Percentiles rank a stretch among this genome's conserved stretches.
Evolutionary conservation across 92 coral and sea anemone genomes (phyloP).

Genomic region (Plumapathes pennacea): DNA sequence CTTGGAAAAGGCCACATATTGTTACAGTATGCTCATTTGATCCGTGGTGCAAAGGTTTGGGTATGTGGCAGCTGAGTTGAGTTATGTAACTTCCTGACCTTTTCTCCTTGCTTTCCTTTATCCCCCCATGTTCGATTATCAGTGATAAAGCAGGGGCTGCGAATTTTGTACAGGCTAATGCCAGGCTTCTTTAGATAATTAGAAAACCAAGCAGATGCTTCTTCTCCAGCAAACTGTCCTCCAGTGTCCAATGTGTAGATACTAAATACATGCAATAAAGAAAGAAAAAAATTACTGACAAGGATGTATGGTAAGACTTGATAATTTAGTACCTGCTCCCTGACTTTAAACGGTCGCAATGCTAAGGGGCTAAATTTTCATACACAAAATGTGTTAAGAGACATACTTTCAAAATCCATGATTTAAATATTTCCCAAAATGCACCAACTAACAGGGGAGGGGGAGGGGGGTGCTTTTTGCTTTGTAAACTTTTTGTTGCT

Average conservation of each 20-base stretch:
- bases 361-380: too few species aligned
- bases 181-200: constrained; percentile 66
- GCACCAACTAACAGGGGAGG: too few species aligned
- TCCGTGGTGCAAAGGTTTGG: too few species aligned
- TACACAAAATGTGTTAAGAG: too few species aligned
- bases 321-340: too few species aligned
- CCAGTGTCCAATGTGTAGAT: constrained; percentile 56
- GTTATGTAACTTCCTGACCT: constrained; percentile 28
- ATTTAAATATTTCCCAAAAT: background rate
- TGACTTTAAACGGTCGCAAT: too few species aligned
- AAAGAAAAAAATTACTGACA: background rate
- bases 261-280: constrained; percentile 17
- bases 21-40: too few species aligned
- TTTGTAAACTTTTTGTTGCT: too few species aligned
- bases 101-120: constrained; percentile 54
- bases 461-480: too few species aligned
- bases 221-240: constrained; percentile 84
- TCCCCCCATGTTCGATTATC: constrained; percentile 68
- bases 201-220: constrained; percentile 79
- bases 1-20: too few species aligned
- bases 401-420: too few species aligned
- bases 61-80: background rate
- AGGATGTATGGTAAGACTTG: too few species aligned
- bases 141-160: constrained; percentile 49
- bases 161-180: constrained; percentile 50